These are phyloP conservation scores for Tenthredo mesomela DNA, from an alignment of 2,888 invertebrate genomes.

Conservation along the genomic window DNA sequence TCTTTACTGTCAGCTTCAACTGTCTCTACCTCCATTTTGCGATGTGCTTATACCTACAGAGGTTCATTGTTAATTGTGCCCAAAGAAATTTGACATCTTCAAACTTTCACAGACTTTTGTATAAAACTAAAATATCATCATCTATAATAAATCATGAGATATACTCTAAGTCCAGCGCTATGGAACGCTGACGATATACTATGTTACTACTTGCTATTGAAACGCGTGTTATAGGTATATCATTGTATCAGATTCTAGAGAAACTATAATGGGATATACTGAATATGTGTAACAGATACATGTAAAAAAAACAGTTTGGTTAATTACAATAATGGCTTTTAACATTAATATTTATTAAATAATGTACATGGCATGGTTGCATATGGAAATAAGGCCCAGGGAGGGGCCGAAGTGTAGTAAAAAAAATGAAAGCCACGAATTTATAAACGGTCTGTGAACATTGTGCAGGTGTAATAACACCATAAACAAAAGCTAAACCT, in stretches of 20 bases:
- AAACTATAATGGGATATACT: not conserved
- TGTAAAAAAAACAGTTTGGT: not conserved
- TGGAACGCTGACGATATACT: not conserved
- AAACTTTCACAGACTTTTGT: not conserved
- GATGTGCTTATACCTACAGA: slow-evolving; percentile 46
- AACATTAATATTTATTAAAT: not conserved
- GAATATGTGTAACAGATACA: not conserved
- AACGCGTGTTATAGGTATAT: not conserved
- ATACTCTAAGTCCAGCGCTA: not conserved
- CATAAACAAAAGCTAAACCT: slow-evolving; percentile 6
- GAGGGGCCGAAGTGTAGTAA: slow-evolving; percentile 1
- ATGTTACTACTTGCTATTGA: not conserved
- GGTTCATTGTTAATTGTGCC: not conserved
- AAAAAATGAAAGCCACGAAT: not conserved
- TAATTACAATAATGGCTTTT: not conserved
- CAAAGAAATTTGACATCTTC: slow-evolving; percentile 29
- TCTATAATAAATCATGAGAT: no score
- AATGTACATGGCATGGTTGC: not conserved
- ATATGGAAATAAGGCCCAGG: slow-evolving; percentile 21
- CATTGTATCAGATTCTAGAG: not conserved
- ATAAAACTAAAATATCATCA: not conserved
- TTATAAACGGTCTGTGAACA: not conserved
- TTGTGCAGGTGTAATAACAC: not conserved
- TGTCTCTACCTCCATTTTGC: slow-evolving; percentile 62
- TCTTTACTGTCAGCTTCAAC: slow-evolving; percentile 61